Evolutionary conservation across 2,797 vertebrate species (phyloP).

Genomic region (Iguana delicatissima): DNA sequence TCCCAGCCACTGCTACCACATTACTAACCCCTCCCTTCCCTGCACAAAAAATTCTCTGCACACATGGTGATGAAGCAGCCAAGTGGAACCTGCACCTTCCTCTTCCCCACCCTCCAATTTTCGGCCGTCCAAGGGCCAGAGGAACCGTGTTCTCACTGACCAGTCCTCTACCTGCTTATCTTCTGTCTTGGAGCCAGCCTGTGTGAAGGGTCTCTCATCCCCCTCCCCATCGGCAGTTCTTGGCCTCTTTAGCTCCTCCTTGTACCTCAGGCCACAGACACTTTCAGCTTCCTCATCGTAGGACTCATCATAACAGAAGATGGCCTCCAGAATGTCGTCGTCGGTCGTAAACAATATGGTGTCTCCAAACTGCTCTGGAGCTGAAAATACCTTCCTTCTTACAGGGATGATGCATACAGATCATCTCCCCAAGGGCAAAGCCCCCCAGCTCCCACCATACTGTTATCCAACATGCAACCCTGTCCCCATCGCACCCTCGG

Average conservation of each 20-base stretch:
- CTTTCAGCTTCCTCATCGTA: constrained; percentile 77
- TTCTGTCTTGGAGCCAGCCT: constrained; percentile 83
- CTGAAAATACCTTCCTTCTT: constrained; percentile 71
- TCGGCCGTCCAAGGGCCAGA: neutral
- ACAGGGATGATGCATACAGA: neutral
- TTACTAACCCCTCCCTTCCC: neutral
- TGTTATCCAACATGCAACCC: neutral
- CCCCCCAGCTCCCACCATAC: neutral
- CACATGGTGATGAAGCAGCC: neutral
- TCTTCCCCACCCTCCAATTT: neutral
- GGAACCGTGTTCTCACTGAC: neutral
- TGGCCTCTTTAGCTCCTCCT: constrained; percentile 90
- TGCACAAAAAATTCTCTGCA: neutral
- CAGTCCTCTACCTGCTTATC: constrained; percentile 64
- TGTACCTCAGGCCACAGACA: constrained; percentile 69
- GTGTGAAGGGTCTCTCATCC: constrained; percentile 92
- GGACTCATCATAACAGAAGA: constrained; percentile 90
- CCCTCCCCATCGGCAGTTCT: constrained; percentile 90
- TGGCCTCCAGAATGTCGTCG: constrained; percentile 94
- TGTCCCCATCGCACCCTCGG: neutral
- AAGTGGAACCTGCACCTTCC: neutral
- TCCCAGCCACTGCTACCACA: neutral
- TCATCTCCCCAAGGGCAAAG: neutral
- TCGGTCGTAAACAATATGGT: constrained; percentile 96
- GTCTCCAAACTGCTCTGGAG: constrained; percentile 95